Evolutionary conservation across 2,888 invertebrate genomes (phyloP).

Genomic region (Brachylomia viminalis): DNA sequence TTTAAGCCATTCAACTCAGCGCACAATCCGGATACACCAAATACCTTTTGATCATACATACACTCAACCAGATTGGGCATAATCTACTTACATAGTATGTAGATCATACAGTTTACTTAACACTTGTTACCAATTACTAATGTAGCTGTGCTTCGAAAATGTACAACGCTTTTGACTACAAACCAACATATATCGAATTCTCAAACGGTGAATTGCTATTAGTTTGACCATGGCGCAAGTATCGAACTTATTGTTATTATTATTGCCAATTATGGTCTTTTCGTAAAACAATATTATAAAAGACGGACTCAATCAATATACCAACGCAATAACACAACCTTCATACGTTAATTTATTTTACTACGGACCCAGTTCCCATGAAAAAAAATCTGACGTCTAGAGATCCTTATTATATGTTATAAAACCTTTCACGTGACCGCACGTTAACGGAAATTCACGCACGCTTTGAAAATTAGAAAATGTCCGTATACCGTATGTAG

Average conservation of each 20-base stretch:
- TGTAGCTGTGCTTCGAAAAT: conserved; percentile 44
- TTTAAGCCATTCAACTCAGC: conserved; percentile 35
- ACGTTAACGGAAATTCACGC: neutral
- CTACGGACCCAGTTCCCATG: conserved; percentile 38
- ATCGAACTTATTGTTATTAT: conserved; percentile 18
- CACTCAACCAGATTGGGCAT: conserved; percentile 42
- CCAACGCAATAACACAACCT: conserved; percentile 57
- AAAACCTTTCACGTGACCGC: neutral
- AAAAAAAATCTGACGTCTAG: conserved; percentile 15
- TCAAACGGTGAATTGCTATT: conserved; percentile 35
- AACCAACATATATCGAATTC: conserved; percentile 10
- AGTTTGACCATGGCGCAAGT: conserved; percentile 37
- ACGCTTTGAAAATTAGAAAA: conserved; percentile 14
- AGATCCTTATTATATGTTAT: conserved; percentile 28
- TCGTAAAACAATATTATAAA: conserved; percentile 45
- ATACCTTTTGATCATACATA: conserved; percentile 35
- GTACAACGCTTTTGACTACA: conserved; percentile 33
- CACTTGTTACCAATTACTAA: conserved; percentile 32
- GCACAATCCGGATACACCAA: conserved; percentile 34
- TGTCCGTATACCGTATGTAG: conserved; percentile 9
- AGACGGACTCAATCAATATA: conserved; percentile 61
- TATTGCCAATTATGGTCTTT: conserved; percentile 29
- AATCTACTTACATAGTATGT: conserved; percentile 63
- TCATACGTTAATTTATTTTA: conserved; percentile 41
- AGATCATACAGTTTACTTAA: conserved; percentile 40